phyloP scores from a whole-genome alignment of 2,113 vertebrate species.

The Parotia lawesii region DNA sequence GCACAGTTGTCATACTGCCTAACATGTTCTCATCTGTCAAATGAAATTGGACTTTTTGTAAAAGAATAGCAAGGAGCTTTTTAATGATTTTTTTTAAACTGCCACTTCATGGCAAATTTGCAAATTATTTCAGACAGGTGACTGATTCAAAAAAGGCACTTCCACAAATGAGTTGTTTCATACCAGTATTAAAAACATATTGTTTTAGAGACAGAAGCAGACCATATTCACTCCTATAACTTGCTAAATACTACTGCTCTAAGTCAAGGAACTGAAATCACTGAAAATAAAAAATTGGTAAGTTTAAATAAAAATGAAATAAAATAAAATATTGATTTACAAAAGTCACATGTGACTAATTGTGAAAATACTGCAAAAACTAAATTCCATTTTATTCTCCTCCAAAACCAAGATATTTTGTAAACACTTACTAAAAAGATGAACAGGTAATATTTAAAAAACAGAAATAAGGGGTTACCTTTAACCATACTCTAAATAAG shows the following conservation, averaged over 20 bases:
- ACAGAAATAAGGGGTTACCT: neutral
- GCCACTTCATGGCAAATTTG: neutral
- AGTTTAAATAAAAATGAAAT: neutral
- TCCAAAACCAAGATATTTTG: neutral
- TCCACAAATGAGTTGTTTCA: neutral
- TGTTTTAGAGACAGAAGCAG: neutral
- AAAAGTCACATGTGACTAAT: neutral
- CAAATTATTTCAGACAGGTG: neutral
- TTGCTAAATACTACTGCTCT: neutral
- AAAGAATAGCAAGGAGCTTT: neutral
- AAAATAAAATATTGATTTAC: neutral
- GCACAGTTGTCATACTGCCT: neutral
- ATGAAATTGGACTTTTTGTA: neutral
- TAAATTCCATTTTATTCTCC: neutral
- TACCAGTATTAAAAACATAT: neutral
- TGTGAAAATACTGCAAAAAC: neutral
- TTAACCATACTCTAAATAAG: neutral
- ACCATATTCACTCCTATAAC: neutral
- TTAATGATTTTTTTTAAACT: neutral
- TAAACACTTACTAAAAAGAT: neutral
- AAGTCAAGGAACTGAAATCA: neutral
- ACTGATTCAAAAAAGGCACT: neutral
- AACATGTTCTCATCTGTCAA: neutral
- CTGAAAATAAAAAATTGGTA: neutral
- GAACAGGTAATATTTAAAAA: neutral